A percentile compares a stretch with the other conserved stretches of the same genome.
Conservation (phyloP, 1,140 invertebrate species). For the Atta texana region DNA sequence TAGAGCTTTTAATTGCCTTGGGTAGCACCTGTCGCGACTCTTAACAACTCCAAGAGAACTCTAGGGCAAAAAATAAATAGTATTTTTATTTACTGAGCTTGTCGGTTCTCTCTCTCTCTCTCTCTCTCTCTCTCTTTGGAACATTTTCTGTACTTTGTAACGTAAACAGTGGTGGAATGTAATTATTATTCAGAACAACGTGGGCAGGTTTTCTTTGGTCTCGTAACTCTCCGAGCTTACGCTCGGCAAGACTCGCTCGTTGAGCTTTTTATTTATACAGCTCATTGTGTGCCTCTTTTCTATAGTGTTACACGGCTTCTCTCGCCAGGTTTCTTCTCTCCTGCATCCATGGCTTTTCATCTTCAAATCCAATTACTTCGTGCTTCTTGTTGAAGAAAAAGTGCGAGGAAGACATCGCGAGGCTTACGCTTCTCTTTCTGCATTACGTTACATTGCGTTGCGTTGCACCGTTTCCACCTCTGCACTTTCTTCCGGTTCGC, state of each 20-base stretch:
- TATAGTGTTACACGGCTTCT: conserved; percentile 36
- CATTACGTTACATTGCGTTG: not conserved
- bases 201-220: conserved; percentile 51
- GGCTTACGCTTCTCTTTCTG: conserved; percentile 31
- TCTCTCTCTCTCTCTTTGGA: not conserved
- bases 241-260: conserved; percentile 25
- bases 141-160: conserved; percentile 53
- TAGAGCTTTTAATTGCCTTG: conserved; percentile 41
- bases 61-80: not conserved
- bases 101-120: not conserved
- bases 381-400: conserved; percentile 54
- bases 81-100: not conserved
- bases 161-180: conserved; percentile 53
- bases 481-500: conserved; percentile 4
- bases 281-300: conserved; percentile 30
- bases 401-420: conserved; percentile 54
- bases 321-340: conserved; percentile 40
- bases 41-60: not conserved
- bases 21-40: conserved; percentile 28
- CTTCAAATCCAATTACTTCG: conserved; percentile 69
- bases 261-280: conserved; percentile 72
- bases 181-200: conserved; percentile 69
- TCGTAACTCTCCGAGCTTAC: conserved; percentile 58
- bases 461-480: conserved; percentile 3
- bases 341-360: conserved; percentile 19